These are phyloP conservation scores for Cinclus mexicanus DNA, from an alignment of 2,113 vertebrate genomes.

Conservation along the genomic window DNA sequence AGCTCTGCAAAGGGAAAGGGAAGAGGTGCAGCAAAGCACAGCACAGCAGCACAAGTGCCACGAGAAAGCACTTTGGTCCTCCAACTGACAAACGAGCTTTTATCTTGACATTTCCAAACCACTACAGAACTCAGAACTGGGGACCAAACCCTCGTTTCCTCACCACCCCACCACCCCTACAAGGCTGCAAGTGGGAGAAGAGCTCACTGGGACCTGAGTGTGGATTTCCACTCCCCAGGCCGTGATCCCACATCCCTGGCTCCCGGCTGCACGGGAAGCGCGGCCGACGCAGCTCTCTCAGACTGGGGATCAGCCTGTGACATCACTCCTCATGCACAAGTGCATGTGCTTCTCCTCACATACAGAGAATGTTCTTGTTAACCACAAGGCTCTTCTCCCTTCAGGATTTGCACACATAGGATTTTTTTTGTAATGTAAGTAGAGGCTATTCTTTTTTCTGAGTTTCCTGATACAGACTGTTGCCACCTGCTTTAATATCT, in stretches of 20 bases:
- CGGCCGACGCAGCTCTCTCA: accelerated
- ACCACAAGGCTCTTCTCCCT: neutral
- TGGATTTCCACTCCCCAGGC: accelerated
- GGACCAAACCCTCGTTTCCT: neutral
- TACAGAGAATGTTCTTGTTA: neutral
- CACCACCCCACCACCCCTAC: neutral
- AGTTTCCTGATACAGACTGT: neutral
- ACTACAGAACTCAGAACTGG: neutral
- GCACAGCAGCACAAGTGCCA: neutral
- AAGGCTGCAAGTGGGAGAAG: neutral
- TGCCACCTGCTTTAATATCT: neutral
- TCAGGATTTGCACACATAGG: neutral
- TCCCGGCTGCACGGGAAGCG: neutral
- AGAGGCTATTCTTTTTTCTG: neutral
- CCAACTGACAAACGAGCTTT: neutral
- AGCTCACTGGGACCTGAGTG: neutral
- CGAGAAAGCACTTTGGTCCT: neutral
- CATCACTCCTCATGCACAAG: neutral
- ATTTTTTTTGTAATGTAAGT: neutral
- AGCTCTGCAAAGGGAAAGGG: neutral
- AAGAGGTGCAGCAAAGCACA: accelerated
- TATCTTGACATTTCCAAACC: neutral
- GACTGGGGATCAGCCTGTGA: neutral
- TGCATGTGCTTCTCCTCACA: neutral
- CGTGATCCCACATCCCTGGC: accelerated